Evolutionary conservation across 2,888 invertebrate species (phyloP), one percentile per base, ranked within the genome.

Genomic region (Molorchus minor): DNA sequence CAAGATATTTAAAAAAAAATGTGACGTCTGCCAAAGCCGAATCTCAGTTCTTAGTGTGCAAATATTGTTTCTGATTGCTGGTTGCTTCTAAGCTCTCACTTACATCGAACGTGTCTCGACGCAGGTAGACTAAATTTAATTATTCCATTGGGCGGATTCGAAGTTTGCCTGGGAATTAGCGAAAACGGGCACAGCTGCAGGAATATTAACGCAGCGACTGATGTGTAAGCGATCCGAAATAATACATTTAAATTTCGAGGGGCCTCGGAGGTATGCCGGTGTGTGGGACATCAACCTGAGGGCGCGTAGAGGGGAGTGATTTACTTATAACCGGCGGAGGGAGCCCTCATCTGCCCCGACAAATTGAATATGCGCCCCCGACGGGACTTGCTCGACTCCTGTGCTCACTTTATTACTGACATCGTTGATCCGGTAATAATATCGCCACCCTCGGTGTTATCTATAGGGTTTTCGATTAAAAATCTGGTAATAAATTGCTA

Each of bases 161-260:
- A 38, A 55, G 38, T 46, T 45, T 46, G 36, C 43, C 30, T 12
- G 17, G 21, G 38, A 35, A 40, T 29, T 19, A 17, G 40, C 36
- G 45, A 46, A 44, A 46, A 17, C 45, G 33, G 21, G 25, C 25
- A 15, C 30, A 17, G 36, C 44, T 15, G 21, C 40, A 13, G 20
- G 25, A 46, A 41, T 47, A 41, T 46, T 46, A 30, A 47, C 30
- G 56, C 33, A 25, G 17, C 56, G 40, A 47, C 41, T 47, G 56
- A 36, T 40, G 56, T 35, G 56, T 47, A 47, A 56, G 12, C 30
- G 56, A 56, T 56, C 47, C 41, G 33, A 15, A 33, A 15, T 56
- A 56, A 56, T 56, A 29, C 56, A 56, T 56, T 56, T 46, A 47
- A 30, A 52, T 52, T 52, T 29, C n/a, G 51, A 40, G 17, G 41